A percentile compares a stretch with the other conserved stretches of the same genome.
Evolutionary conservation across 2,113 vertebrate species (phyloP).

Genomic region (Anoplopoma fimbria): DNA sequence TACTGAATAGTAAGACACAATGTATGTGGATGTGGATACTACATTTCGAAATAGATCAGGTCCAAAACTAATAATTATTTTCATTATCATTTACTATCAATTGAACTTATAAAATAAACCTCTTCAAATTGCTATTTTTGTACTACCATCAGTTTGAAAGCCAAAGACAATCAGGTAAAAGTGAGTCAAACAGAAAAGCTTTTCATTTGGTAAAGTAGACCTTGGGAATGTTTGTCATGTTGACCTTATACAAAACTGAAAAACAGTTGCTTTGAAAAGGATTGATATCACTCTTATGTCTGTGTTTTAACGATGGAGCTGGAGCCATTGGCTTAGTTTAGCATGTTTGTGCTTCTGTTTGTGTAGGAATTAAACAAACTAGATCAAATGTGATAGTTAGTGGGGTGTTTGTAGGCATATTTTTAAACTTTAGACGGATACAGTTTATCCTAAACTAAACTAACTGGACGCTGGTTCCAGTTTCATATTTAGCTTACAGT

Average conservation of each 20-base stretch:
- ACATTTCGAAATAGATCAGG: not conserved
- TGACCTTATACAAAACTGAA: too few relatives aligned
- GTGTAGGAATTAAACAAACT: not conserved
- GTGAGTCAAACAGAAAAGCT: not conserved
- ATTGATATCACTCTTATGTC: too few relatives aligned
- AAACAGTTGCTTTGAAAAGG: not conserved
- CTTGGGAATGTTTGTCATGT: too few relatives aligned
- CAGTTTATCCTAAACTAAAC: not conserved
- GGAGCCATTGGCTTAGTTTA: not conserved
- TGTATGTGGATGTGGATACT: not conserved
- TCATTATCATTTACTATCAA: not conserved
- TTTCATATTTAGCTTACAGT: not conserved
- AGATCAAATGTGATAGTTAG: not conserved
- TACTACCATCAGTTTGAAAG: not conserved
- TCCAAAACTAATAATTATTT: not conserved
- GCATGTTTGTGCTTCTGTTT: not conserved
- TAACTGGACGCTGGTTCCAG: not conserved
- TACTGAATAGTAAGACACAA: not conserved
- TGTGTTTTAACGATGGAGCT: not conserved
- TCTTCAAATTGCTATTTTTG: constrained; percentile 1
- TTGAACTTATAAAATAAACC: too few relatives aligned
- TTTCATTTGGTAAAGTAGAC: too few relatives aligned
- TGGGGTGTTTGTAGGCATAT: not conserved
- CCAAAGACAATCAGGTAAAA: not conserved
- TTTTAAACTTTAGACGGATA: not conserved